A percentile compares a stretch with the other conserved stretches of the same genome.
These are phyloP conservation scores for Anolis carolinensis DNA, from an alignment of 2,113 vertebrate species.

Conservation along the genomic window DNA sequence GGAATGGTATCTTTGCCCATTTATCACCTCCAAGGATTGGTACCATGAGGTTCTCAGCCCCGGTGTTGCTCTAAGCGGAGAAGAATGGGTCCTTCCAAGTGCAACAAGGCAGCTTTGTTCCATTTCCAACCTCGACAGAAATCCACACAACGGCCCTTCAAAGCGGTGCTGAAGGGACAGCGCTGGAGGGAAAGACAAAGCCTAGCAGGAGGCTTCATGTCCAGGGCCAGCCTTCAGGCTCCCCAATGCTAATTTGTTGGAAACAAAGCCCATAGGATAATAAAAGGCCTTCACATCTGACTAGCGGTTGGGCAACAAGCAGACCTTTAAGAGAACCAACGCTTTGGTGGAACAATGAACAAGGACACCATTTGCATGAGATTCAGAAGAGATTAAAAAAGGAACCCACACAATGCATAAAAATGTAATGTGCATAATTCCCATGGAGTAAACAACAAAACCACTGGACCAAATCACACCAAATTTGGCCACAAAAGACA, in stretches of 20 bases:
- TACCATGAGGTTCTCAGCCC: constrained; percentile 32
- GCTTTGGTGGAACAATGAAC: not conserved
- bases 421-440: no score
- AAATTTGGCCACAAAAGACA: no score
- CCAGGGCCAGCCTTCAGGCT: no score
- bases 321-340: not conserved
- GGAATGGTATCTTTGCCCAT: constrained; percentile 37
- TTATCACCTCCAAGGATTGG: constrained; percentile 20
- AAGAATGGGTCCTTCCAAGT: constrained; percentile 57
- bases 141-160: constrained; percentile 1
- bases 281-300: not conserved
- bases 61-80: not conserved
- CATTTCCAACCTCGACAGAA: constrained; percentile 30
- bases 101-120: constrained; percentile 68
- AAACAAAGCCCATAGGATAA: not conserved
- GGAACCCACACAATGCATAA: not conserved
- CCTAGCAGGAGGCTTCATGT: not conserved
- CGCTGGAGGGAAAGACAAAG: not conserved
- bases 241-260: not conserved
- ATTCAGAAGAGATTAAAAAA: not conserved
- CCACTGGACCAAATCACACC: no score
- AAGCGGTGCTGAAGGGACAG: constrained; percentile 39
- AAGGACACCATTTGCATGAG: not conserved
- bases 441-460: no score
- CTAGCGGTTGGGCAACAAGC: not conserved